Conservation (phyloP, 2,797 vertebrate genomes). For the Gymnodraco acuticeps region DNA sequence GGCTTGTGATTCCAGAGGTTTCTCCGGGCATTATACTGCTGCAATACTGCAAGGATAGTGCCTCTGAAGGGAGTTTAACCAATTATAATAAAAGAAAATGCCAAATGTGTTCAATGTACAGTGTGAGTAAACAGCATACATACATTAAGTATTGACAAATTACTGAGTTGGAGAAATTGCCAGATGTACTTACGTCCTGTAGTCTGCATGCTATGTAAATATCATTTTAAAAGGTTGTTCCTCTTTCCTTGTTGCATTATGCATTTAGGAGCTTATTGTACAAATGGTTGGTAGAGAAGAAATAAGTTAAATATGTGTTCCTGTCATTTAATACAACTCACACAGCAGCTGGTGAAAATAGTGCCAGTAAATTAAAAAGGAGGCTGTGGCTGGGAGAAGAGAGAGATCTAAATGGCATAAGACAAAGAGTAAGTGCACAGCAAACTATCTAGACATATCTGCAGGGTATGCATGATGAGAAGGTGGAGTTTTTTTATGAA, state of each 20-base stretch:
- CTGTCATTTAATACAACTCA: not conserved
- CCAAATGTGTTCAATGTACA: not conserved
- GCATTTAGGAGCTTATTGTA: not conserved
- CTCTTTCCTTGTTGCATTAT: not conserved
- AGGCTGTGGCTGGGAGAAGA: not conserved
- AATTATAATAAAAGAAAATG: not conserved
- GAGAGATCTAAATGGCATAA: constrained; percentile 3
- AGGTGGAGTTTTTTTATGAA: not conserved
- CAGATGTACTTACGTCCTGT: not conserved
- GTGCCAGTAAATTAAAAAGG: not conserved
- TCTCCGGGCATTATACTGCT: constrained; percentile 22
- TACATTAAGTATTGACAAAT: not conserved
- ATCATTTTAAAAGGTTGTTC: not conserved
- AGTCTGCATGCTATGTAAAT: not conserved
- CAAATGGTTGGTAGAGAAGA: not conserved
- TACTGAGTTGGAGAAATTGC: not conserved
- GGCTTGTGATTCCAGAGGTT: constrained; percentile 63
- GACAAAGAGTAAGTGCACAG: not conserved
- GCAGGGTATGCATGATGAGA: not conserved
- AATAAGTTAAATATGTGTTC: not conserved
- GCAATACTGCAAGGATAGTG: not conserved
- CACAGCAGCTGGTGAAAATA: not conserved
- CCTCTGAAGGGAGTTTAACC: not conserved
- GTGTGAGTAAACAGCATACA: not conserved
- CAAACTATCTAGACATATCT: not conserved